Conservation (phyloP, 2,797 vertebrate genomes). For the Halcyon chelicuti region DNA sequence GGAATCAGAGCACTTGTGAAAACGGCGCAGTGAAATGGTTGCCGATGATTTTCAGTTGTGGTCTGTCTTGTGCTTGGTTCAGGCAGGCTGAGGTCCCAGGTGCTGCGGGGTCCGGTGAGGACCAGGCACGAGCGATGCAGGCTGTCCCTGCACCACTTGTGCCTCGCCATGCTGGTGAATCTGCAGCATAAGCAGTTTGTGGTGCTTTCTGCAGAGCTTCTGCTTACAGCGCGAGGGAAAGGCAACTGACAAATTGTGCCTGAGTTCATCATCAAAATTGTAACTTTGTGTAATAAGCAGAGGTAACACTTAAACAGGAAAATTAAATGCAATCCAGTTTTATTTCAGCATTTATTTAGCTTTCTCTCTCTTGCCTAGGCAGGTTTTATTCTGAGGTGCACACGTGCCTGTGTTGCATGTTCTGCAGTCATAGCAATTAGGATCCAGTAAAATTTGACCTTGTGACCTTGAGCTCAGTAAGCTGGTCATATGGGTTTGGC, state of each 20-base stretch:
- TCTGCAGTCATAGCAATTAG: background rate
- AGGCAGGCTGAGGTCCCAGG: background rate
- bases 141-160: accelerated
- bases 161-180: accelerated
- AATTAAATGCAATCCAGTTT: background rate
- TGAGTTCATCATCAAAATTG: background rate
- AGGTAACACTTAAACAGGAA: background rate
- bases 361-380: background rate
- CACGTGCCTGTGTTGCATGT: accelerated
- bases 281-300: background rate
- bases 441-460: background rate
- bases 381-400: background rate
- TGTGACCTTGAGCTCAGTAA: background rate
- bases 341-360: background rate
- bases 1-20: background rate
- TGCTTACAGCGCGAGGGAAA: background rate
- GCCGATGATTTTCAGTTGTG: background rate
- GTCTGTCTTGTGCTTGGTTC: background rate
- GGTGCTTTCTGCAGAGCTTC: background rate
- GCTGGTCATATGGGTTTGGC: background rate
- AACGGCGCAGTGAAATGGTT: background rate
- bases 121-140: background rate
- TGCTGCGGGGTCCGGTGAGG: background rate
- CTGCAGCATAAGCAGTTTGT: background rate
- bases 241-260: background rate